A percentile compares a stretch with the other conserved stretches of the same genome.
phyloP scores from a whole-genome alignment of 2,888 invertebrate species.

The Eustalomyia histrio region DNA sequence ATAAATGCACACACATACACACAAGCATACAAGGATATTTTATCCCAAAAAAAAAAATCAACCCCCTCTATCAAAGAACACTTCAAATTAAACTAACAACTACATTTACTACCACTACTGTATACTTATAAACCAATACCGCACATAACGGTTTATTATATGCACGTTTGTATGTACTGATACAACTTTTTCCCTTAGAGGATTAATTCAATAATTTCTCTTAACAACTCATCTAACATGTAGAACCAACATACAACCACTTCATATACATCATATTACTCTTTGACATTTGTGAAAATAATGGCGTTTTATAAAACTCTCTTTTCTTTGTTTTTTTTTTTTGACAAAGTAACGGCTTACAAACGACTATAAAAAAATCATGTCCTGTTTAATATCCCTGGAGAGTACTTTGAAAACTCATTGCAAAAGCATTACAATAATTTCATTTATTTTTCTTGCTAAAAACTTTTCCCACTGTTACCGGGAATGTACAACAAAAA shows the following conservation, averaged over 20 bases:
- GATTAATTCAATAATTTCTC: conserved; percentile 59
- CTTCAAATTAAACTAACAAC: conserved; percentile 31
- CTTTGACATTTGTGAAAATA: conserved; percentile 36
- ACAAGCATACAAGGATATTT: no score
- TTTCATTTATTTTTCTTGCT: conserved; percentile 53
- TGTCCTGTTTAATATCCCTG: conserved; percentile 61
- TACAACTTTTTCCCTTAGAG: conserved; percentile 43
- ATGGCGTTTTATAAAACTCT: conserved; percentile 29
- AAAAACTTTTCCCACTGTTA: conserved; percentile 60
- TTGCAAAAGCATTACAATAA: conserved; percentile 69
- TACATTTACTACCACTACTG: conserved; percentile 21
- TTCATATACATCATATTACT: conserved; percentile 12
- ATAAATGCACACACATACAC: conserved; percentile 27
- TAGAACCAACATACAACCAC: conserved; percentile 31
- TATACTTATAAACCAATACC: conserved; percentile 66
- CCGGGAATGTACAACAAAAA: conserved; percentile 15
- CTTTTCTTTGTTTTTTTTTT: conserved; percentile 7
- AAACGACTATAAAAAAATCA: conserved; percentile 32
- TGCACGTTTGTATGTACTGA: conserved; percentile 13
- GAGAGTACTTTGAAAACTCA: conserved; percentile 66
- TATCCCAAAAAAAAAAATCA: conserved; percentile 17
- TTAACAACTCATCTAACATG: conserved; percentile 47
- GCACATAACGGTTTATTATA: conserved; percentile 67
- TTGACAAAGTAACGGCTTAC: conserved; percentile 14
- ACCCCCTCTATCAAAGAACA: conserved; percentile 42